phyloP scores from a whole-genome alignment of 2,888 invertebrate species.

The Agrochola litura region DNA sequence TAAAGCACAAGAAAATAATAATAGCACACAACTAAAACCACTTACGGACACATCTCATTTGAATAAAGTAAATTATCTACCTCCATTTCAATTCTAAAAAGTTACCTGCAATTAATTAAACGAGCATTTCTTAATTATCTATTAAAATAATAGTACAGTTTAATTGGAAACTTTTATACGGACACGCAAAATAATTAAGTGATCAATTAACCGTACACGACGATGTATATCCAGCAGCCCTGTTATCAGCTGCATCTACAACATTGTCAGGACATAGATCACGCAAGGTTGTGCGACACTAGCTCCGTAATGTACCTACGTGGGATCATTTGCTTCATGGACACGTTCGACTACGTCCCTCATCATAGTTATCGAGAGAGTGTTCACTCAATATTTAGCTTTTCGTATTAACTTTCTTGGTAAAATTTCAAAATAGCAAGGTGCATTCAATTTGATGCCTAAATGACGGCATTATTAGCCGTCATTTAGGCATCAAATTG shows the following conservation, averaged over 20 bases:
- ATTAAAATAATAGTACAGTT: conserved; percentile 87
- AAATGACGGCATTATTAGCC: too few species aligned
- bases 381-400: background rate
- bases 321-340: conserved; percentile 6
- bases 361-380: background rate
- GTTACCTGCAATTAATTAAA: conserved; percentile 87
- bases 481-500: background rate
- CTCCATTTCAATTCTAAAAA: conserved; percentile 79
- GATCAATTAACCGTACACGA: conserved; percentile 87
- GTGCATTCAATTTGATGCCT: too few species aligned
- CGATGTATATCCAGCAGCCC: conserved; percentile 80
- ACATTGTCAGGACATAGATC: conserved; percentile 77
- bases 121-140: conserved; percentile 88
- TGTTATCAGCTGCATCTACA: conserved; percentile 82
- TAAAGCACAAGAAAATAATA: conserved; percentile 89
- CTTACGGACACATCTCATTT: conserved; percentile 87
- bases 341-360: background rate
- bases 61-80: conserved; percentile 87
- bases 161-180: conserved; percentile 86
- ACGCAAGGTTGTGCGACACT: conserved; percentile 54
- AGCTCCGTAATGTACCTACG: conserved; percentile 57
- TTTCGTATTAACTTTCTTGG: background rate
- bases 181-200: conserved; percentile 89
- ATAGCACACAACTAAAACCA: conserved; percentile 87
- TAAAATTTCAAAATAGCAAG: background rate